A percentile compares a stretch with the other conserved stretches of the same genome.
These are phyloP conservation scores for Epinephelus fuscoguttatus DNA, from an alignment of 2,113 vertebrate species.

Conservation along the genomic window DNA sequence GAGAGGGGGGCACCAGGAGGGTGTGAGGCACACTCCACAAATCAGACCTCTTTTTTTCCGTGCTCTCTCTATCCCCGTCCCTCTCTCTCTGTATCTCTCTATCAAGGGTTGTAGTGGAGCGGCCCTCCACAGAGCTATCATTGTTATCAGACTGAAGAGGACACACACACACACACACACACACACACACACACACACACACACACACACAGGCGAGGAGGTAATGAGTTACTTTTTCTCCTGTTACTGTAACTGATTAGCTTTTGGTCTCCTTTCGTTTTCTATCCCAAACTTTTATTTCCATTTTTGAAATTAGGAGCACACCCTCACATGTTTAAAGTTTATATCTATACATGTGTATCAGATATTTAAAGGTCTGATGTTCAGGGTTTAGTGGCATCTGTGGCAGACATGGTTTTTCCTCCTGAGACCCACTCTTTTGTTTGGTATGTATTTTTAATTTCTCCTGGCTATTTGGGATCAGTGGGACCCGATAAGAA, in stretches of 20 bases:
- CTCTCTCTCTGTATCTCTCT: constrained; percentile 58
- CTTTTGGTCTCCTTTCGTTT: constrained; percentile 6
- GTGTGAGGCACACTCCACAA: constrained; percentile 87
- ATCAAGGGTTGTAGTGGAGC: constrained; percentile 63
- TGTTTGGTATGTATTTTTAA: too few relatives aligned
- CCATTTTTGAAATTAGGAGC: not conserved
- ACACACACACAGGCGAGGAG: constrained; percentile 25
- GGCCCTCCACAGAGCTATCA: constrained; percentile 87
- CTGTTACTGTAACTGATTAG: constrained; percentile 1
- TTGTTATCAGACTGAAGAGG: constrained; percentile 89
- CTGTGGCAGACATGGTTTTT: too few relatives aligned
- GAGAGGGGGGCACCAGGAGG: constrained; percentile 72
- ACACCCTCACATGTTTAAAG: not conserved
- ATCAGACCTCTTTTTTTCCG: constrained; percentile 74
- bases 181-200: constrained; percentile 24
- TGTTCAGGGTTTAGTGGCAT: too few relatives aligned
- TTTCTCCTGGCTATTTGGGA: too few relatives aligned
- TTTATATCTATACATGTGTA: too few relatives aligned
- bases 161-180: constrained; percentile 40
- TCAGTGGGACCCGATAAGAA: too few relatives aligned
- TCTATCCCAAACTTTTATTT: not conserved
- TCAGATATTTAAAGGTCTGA: too few relatives aligned
- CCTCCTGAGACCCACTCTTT: too few relatives aligned
- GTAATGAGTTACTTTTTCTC: constrained; percentile 26
- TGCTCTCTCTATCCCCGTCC: constrained; percentile 52